phyloP scores from a whole-genome alignment of 2,113 vertebrate species.

The Setophaga kirtlandii region DNA sequence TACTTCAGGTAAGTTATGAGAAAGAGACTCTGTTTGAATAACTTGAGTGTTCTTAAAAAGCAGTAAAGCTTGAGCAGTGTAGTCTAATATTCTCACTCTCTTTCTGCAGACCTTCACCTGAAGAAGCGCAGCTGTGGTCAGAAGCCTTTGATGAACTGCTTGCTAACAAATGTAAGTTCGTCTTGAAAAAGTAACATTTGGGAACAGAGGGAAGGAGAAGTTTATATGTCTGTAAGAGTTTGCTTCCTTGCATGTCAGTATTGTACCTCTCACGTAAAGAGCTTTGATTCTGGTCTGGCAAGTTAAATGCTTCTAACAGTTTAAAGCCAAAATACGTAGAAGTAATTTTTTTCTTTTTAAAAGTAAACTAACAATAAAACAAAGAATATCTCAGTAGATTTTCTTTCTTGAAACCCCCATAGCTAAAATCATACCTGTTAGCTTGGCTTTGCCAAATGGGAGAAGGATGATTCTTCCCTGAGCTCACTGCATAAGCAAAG shows the following conservation, averaged over 20 bases:
- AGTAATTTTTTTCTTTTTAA: neutral
- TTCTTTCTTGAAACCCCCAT: neutral
- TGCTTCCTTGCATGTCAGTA: neutral
- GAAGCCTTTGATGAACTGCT: constrained; percentile 90
- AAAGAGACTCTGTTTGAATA: neutral
- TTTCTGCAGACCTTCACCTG: constrained; percentile 79
- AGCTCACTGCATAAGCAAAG: neutral
- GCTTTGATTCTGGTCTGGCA: neutral
- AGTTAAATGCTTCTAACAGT: neutral
- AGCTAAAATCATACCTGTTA: neutral
- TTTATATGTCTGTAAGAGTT: neutral
- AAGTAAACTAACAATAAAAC: neutral
- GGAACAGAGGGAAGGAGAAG: neutral
- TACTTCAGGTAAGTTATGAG: constrained; percentile 65
- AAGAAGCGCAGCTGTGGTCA: constrained; percentile 87
- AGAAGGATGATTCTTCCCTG: neutral
- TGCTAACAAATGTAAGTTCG: constrained; percentile 86
- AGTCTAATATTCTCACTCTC: neutral
- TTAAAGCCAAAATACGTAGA: neutral
- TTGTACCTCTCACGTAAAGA: neutral
- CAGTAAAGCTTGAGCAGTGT: neutral
- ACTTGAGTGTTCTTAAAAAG: neutral
- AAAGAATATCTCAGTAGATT: neutral
- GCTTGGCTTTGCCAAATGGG: neutral
- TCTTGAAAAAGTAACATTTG: neutral